Conservation (phyloP, 1,140 invertebrate genomes). For the Drosophila orosa region DNA sequence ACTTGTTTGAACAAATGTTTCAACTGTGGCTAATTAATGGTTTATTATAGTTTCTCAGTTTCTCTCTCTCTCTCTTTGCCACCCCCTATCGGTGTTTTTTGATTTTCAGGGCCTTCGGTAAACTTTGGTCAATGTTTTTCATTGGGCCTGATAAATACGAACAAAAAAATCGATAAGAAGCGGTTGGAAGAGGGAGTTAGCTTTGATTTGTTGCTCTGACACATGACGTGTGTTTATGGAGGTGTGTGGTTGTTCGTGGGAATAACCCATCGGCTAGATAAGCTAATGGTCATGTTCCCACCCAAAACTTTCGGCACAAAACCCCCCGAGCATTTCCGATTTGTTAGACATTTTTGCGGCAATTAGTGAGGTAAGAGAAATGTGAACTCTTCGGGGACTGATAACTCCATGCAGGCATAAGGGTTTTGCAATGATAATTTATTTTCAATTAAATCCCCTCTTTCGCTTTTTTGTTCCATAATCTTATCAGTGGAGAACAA, state of each 20-base stretch:
- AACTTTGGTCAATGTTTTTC: conserved; percentile 56
- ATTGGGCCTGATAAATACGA: conserved; percentile 31
- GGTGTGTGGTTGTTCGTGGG: conserved; percentile 6
- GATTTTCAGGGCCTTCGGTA: conserved; percentile 30
- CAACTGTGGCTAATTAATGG: conserved; percentile 28
- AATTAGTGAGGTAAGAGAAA: conserved; percentile 41
- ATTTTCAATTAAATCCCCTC: conserved; percentile 28
- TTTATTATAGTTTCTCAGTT: conserved; percentile 16
- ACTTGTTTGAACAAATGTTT: conserved; percentile 56
- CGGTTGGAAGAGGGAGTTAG: conserved; percentile 19
- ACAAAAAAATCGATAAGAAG: conserved; percentile 34
- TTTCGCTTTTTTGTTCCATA: background rate
- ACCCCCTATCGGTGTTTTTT: conserved; percentile 3
- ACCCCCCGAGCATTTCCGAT: conserved; percentile 16
- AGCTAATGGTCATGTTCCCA: conserved; percentile 46
- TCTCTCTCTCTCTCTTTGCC: background rate
- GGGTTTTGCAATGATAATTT: conserved; percentile 9
- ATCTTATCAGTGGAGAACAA: conserved; percentile 26
- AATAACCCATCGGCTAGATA: conserved; percentile 36
- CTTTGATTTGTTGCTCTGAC: conserved; percentile 53
- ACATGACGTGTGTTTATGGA: conserved; percentile 12
- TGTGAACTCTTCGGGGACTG: conserved; percentile 7
- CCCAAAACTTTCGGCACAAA: conserved; percentile 33
- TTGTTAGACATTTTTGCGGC: conserved; percentile 46
- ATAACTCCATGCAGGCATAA: conserved; percentile 43